Percentiles rank a stretch among this genome's conserved stretches.
Evolutionary conservation across 1,140 invertebrate genomes (phyloP).

Genomic region (Acyrthosiphon pisum): DNA sequence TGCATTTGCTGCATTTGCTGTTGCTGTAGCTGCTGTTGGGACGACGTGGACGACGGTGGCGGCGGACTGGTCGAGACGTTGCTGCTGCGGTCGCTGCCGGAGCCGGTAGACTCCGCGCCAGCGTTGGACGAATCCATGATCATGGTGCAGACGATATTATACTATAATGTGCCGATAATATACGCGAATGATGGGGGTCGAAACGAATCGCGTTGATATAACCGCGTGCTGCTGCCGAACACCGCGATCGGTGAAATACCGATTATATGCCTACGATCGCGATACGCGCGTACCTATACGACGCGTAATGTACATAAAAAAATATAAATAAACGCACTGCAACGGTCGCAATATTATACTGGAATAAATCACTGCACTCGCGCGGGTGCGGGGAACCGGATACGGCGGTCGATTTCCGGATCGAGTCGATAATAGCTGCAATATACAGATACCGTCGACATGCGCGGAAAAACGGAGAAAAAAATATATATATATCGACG

Average conservation of each 20-base stretch:
- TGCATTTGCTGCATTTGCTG: slow-evolving; percentile 63
- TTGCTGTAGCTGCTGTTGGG: slow-evolving; percentile 63
- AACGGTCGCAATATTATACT: neutral
- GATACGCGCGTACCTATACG: neutral
- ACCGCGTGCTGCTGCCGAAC: too few species aligned
- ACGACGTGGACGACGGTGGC: slow-evolving; percentile 66
- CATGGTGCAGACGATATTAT: slow-evolving; percentile 54
- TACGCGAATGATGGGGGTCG: neutral
- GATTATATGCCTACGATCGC: too few species aligned
- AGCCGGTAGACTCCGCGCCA: slow-evolving; percentile 60
- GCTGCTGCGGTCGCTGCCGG: slow-evolving; percentile 64
- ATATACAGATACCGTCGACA: neutral
- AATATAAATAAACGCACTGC: neutral
- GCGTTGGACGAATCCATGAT: slow-evolving; percentile 62
- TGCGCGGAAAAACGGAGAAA: neutral
- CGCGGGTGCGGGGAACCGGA: neutral
- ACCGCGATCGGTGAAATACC: too few species aligned
- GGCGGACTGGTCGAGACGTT: slow-evolving; percentile 65
- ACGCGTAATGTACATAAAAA: neutral
- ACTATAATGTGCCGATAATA: neutral
- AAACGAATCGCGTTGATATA: neutral
- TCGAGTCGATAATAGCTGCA: neutral
- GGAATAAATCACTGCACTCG: neutral
- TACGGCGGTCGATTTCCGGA: neutral
- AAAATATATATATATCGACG: neutral